Conservation (phyloP, 2,888 invertebrate genomes). For the Sinopyrophorus schimmeli region DNA sequence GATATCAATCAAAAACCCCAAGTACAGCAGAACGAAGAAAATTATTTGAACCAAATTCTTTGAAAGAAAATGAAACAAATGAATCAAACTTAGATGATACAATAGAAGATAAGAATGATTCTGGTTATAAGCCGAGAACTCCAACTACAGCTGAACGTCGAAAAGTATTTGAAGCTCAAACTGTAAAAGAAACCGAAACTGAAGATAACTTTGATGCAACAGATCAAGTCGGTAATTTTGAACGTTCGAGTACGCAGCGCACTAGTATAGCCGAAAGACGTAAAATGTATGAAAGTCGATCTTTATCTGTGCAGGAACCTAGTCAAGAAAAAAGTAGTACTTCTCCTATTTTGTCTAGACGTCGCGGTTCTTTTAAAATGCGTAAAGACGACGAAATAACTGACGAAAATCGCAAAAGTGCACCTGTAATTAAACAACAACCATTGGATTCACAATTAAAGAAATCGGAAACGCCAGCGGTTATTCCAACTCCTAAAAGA, state of each 20-base stretch:
- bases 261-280: constrained; percentile 78
- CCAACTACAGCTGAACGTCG: constrained; percentile 80
- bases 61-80: constrained; percentile 50
- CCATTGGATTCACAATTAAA: constrained; percentile 56
- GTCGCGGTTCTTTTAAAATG: constrained; percentile 71
- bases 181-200: constrained; percentile 51
- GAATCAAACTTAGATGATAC: constrained; percentile 33
- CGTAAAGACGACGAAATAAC: constrained; percentile 59
- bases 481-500: constrained; percentile 72
- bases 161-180: constrained; percentile 66
- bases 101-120: constrained; percentile 64
- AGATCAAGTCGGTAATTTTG: constrained; percentile 61
- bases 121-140: constrained; percentile 72
- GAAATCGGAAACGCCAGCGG: constrained; percentile 52
- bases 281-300: constrained; percentile 75
- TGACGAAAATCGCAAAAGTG: constrained; percentile 55
- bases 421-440: constrained; percentile 57
- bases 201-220: constrained; percentile 58
- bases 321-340: constrained; percentile 64
- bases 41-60: constrained; percentile 62
- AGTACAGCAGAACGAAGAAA: constrained; percentile 81
- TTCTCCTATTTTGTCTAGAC: constrained; percentile 75
- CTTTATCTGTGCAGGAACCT: constrained; percentile 65
- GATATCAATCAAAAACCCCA: constrained; percentile 70
- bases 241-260: constrained; percentile 65